Percentiles rank a stretch among this genome's conserved stretches.
These are phyloP conservation scores for Liolophura sinensis DNA, from an alignment of 1,140 invertebrate genomes.

Conservation along the genomic window DNA sequence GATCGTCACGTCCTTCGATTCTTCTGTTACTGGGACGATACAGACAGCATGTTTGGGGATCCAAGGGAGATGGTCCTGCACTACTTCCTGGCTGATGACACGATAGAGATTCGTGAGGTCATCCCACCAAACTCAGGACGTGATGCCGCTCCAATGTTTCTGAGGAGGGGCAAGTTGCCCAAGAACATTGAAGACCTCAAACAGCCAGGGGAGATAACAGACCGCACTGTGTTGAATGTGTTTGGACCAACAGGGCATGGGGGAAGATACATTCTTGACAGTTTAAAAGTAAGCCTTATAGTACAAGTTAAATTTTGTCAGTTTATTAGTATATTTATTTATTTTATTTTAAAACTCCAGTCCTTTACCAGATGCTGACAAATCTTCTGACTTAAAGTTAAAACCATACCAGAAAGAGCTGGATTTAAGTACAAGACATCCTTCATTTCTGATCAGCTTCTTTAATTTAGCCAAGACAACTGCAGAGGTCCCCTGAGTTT, in stretches of 20 bases:
- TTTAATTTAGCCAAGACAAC: no score
- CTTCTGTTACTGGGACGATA: slow-evolving; percentile 59
- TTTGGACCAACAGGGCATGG: slow-evolving; percentile 66
- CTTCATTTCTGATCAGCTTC: no score
- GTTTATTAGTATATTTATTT: no score
- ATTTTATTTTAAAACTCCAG: no score
- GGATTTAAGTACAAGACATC: no score
- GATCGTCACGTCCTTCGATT: slow-evolving; percentile 59
- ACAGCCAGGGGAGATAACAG: slow-evolving; percentile 65
- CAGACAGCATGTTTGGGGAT: slow-evolving; percentile 58
- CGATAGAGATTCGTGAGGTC: slow-evolving; percentile 57
- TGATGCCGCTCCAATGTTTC: slow-evolving; percentile 56
- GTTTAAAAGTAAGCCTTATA: slow-evolving; percentile 49
- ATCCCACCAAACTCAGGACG: slow-evolving; percentile 55
- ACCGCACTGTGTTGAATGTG: slow-evolving; percentile 73
- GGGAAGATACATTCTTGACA: slow-evolving; percentile 66
- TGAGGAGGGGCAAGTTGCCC: slow-evolving; percentile 51
- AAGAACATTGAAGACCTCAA: slow-evolving; percentile 59
- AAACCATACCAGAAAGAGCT: no score
- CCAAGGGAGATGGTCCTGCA: slow-evolving; percentile 56
- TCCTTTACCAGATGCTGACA: no score
- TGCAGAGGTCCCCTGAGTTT: no score
- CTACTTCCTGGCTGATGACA: slow-evolving; percentile 60
- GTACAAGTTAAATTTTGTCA: no score
- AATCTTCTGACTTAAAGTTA: no score